Percentiles rank a stretch among this genome's conserved stretches.
These are phyloP conservation scores for Pipistrellus pipistrellus DNA, from an alignment of 2,797 vertebrate species.

Conservation along the genomic window DNA sequence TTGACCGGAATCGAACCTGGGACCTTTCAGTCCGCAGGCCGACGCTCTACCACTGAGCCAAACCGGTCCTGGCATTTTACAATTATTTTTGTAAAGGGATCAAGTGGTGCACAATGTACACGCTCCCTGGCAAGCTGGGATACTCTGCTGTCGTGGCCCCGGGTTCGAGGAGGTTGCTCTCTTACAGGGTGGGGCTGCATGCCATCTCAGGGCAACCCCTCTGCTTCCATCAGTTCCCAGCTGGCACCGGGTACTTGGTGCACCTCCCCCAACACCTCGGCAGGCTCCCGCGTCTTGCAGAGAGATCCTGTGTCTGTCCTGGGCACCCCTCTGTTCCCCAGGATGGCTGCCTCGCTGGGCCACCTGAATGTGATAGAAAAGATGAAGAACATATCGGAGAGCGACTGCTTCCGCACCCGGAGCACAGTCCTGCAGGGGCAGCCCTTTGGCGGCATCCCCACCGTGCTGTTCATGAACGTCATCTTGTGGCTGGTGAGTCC, in stretches of 20 bases:
- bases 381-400: conserved; percentile 85
- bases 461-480: conserved; percentile 95
- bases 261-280: not conserved
- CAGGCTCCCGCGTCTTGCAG: conserved; percentile 51
- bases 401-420: conserved; percentile 93
- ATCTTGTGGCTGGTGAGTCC: conserved; percentile 94
- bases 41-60: no score
- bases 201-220: not conserved
- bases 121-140: not conserved
- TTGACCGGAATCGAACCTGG: no score
- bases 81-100: not conserved
- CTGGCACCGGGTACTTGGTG: no score
- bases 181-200: not conserved
- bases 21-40: no score
- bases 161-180: not conserved
- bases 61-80: not conserved
- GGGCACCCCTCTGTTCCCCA: conserved; percentile 73
- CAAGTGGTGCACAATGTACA: not conserved
- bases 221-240: not conserved
- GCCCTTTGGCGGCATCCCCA: conserved; percentile 96
- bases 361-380: conserved; percentile 83
- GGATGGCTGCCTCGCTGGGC: conserved; percentile 78
- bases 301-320: not conserved
- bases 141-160: not conserved
- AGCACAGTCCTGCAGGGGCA: conserved; percentile 96